Evolutionary conservation across 2,888 invertebrate species (phyloP).

Genomic region (Uloborus plumipes): DNA sequence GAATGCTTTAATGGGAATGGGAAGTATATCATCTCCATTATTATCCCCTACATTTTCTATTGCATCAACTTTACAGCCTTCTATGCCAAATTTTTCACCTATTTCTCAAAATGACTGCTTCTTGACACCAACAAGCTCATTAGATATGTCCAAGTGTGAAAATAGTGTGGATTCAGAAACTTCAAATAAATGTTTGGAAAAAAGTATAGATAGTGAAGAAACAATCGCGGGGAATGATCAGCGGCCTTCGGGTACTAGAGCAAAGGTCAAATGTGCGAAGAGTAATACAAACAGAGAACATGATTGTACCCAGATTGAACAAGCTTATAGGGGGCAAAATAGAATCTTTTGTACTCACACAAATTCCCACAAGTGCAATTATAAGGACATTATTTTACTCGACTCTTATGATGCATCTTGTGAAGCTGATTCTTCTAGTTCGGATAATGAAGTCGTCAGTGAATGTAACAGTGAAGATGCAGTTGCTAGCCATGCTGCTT

Average conservation of each 20-base stretch:
- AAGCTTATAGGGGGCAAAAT: constrained; percentile 23
- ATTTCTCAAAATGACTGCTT: constrained; percentile 34
- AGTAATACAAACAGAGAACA: constrained; percentile 26
- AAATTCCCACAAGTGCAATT: constrained; percentile 33
- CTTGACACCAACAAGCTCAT: constrained; percentile 7
- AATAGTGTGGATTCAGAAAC: constrained; percentile 43
- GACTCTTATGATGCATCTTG: constrained; percentile 65
- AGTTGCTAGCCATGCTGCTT: constrained; percentile 14
- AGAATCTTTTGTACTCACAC: constrained; percentile 28
- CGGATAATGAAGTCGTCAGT: constrained; percentile 55
- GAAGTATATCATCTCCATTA: constrained; percentile 44
- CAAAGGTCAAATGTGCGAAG: constrained; percentile 38
- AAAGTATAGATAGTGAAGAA: constrained; percentile 60
- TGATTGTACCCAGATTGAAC: constrained; percentile 43
- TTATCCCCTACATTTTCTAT: constrained; percentile 51
- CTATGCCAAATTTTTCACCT: constrained; percentile 36
- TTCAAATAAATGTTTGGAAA: constrained; percentile 35
- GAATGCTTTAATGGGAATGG: constrained; percentile 49
- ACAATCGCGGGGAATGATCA: constrained; percentile 6
- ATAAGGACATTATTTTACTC: constrained; percentile 37
- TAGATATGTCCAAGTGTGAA: constrained; percentile 40
- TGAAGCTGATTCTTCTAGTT: constrained; percentile 65
- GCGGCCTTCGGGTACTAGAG: constrained; percentile 33
- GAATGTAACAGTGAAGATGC: constrained; percentile 36
- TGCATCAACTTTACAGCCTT: constrained; percentile 33